phyloP scores from a whole-genome alignment of 2,113 vertebrate genomes.

The Percopsis transmontana region DNA sequence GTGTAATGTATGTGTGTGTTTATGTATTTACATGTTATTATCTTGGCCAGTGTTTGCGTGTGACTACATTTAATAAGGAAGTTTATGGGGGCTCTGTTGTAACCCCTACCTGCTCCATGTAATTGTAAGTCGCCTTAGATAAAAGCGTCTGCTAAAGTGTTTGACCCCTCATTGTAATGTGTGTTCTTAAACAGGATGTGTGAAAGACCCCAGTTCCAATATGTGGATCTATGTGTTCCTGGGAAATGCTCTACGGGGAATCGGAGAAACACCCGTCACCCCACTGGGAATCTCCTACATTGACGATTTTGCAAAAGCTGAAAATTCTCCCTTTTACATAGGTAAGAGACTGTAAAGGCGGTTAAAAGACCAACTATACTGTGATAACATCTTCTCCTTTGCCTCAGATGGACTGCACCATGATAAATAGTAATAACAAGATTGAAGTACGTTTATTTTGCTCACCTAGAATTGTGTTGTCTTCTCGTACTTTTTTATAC shows the following conservation, averaged over 20 bases:
- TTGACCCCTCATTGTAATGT: not conserved
- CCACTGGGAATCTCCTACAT: slow-evolving; percentile 91
- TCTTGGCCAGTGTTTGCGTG: no score
- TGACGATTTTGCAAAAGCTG: slow-evolving; percentile 88
- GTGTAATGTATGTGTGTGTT: not conserved
- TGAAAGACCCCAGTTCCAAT: slow-evolving; percentile 75
- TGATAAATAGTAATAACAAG: not conserved
- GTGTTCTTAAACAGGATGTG: slow-evolving; percentile 75
- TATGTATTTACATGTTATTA: not conserved
- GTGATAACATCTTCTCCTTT: not conserved
- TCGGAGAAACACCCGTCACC: slow-evolving; percentile 88
- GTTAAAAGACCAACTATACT: not conserved
- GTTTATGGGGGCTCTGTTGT: no score
- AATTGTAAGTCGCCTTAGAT: not conserved
- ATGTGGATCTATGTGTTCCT: slow-evolving; percentile 90
- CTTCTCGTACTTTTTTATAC: no score
- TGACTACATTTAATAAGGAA: not conserved
- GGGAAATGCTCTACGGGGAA: slow-evolving; percentile 88
- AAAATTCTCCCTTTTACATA: slow-evolving; percentile 87
- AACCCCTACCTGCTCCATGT: no score
- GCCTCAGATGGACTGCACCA: not conserved
- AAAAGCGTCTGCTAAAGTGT: not conserved
- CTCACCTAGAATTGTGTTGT: no score
- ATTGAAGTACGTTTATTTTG: not conserved
- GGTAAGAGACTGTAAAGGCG: slow-evolving; percentile 71